phyloP scores from a whole-genome alignment of 2,797 vertebrate genomes.

The Otolemur crassicaudatus region DNA sequence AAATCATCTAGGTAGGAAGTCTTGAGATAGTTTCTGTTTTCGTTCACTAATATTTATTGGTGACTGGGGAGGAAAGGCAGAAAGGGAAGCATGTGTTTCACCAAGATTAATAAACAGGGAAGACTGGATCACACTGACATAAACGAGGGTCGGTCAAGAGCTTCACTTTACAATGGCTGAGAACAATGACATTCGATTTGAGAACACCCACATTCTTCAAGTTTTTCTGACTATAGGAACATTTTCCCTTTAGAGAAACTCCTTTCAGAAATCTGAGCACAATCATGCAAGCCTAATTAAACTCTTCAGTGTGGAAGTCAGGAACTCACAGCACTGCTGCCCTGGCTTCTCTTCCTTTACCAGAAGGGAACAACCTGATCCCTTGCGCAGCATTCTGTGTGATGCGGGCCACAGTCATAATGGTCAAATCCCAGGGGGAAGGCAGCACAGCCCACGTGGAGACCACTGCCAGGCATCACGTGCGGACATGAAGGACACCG shows the following conservation, averaged over 20 bases:
- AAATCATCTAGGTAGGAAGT: background rate
- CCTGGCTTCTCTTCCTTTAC: background rate
- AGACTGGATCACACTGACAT: background rate
- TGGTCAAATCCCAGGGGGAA: conserved; percentile 47
- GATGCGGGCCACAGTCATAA: conserved; percentile 54
- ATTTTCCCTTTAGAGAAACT: conserved; percentile 2
- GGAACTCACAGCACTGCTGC: background rate
- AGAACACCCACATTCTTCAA: background rate
- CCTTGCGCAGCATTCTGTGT: background rate
- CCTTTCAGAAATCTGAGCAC: background rate
- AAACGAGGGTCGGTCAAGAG: background rate
- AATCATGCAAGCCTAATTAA: conserved; percentile 8
- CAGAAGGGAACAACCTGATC: conserved; percentile 68
- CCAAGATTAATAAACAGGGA: background rate
- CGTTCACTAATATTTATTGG: background rate
- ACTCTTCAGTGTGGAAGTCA: background rate
- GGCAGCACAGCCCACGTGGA: conserved; percentile 10
- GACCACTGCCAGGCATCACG: conserved; percentile 34
- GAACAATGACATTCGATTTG: background rate
- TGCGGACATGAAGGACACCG: conserved; percentile 18
- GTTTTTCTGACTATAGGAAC: background rate
- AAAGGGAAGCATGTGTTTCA: background rate
- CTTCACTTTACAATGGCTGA: background rate
- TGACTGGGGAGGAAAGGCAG: background rate
- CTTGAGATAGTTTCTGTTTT: background rate